Conservation (phyloP, 2,797 vertebrate species). For the Enteromius radiatus region DNA sequence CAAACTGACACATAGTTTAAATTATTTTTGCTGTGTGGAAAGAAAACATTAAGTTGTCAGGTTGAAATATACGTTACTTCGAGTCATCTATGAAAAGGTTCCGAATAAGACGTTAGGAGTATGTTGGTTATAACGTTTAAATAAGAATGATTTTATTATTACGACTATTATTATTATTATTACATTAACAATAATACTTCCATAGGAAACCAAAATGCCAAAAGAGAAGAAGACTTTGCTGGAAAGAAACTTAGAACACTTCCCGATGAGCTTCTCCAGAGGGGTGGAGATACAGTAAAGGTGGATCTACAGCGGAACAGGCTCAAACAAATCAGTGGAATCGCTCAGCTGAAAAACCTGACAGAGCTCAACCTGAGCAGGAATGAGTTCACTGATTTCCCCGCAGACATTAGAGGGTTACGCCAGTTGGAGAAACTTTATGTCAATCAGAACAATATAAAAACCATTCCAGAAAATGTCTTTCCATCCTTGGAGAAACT, state of each 20-base stretch:
- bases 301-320: conserved; percentile 75
- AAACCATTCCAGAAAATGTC: conserved; percentile 68
- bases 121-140: background rate
- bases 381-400: conserved; percentile 75
- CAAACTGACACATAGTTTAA: background rate
- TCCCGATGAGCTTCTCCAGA: conserved; percentile 58
- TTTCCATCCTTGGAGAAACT: conserved; percentile 71
- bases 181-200: background rate
- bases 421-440: conserved; percentile 72
- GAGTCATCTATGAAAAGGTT: background rate
- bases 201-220: conserved; percentile 57
- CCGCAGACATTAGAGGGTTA: conserved; percentile 69
- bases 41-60: background rate
- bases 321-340: conserved; percentile 65
- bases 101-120: background rate
- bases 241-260: conserved; percentile 70
- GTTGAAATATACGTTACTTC: background rate
- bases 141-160: background rate
- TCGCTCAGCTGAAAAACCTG: conserved; percentile 69
- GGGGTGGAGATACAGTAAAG: conserved; percentile 48
- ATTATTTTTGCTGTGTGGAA: background rate
- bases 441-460: conserved; percentile 79
- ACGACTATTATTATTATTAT: background rate
- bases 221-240: conserved; percentile 62
- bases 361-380: conserved; percentile 75